Percentiles rank a stretch among this genome's conserved stretches.
These are phyloP conservation scores for Amblyjoppa proteus DNA, from an alignment of 2,888 invertebrate genomes.

Conservation along the genomic window DNA sequence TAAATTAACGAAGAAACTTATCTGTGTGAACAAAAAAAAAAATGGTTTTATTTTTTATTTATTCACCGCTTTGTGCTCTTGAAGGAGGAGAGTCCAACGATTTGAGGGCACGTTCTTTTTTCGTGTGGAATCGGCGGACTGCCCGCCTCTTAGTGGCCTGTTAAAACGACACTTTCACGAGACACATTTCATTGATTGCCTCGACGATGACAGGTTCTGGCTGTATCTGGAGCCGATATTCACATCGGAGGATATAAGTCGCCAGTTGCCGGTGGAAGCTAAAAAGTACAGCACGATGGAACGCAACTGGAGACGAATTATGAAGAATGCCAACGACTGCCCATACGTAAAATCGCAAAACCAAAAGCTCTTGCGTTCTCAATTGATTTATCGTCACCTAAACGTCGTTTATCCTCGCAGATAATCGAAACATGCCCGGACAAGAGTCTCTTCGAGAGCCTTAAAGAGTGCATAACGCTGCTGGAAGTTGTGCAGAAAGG, in stretches of 20 bases:
- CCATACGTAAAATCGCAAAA: conserved; percentile 87
- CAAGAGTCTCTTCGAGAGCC: conserved; percentile 88
- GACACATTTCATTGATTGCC: conserved; percentile 7
- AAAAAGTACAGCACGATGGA: conserved; percentile 93
- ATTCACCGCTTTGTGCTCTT: too few relatives aligned
- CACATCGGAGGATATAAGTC: conserved; percentile 92
- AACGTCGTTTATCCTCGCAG: conserved; percentile 81
- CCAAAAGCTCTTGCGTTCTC: conserved; percentile 23
- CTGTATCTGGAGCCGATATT: conserved; percentile 94
- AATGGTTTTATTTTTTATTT: too few relatives aligned
- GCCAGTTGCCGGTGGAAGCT: conserved; percentile 91
- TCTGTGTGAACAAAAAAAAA: too few relatives aligned
- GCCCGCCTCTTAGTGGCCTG: background rate
- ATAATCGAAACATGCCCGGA: conserved; percentile 89
- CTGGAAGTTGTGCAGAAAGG: conserved; percentile 91
- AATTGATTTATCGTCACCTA: background rate
- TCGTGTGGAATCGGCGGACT: background rate
- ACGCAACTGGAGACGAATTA: conserved; percentile 92
- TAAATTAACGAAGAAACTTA: too few relatives aligned
- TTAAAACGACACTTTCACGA: background rate
- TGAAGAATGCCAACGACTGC: conserved; percentile 89
- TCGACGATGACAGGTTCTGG: conserved; percentile 88
- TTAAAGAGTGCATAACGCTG: conserved; percentile 90
- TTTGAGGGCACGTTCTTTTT: background rate
- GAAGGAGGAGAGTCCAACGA: background rate